Percentiles rank a stretch among this genome's conserved stretches.
These are phyloP conservation scores for Manis pentadactyla DNA, from an alignment of 2,797 vertebrate genomes.

Conservation along the genomic window DNA sequence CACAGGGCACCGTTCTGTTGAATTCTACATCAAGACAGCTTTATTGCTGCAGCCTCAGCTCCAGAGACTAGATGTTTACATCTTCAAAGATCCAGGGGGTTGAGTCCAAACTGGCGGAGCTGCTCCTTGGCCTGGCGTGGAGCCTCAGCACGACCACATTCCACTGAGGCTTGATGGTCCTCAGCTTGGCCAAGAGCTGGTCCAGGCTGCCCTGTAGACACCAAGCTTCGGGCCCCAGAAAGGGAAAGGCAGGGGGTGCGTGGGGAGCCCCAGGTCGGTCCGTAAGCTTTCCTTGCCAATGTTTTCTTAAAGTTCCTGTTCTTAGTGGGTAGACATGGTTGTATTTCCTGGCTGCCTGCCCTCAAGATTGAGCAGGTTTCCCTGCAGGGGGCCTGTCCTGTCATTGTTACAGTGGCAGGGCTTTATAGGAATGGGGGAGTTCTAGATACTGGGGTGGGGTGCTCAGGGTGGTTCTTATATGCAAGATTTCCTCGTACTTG, in stretches of 20 bases:
- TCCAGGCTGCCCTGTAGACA: slow-evolving; percentile 86
- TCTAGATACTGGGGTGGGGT: background rate
- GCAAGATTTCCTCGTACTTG: slow-evolving; percentile 87
- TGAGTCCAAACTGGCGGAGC: slow-evolving; percentile 88
- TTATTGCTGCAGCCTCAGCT: slow-evolving; percentile 40
- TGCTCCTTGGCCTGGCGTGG: slow-evolving; percentile 82
- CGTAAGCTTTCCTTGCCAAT: background rate
- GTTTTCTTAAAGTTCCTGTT: background rate
- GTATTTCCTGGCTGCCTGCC: background rate
- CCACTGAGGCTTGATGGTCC: slow-evolving; percentile 81
- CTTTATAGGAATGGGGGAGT: background rate
- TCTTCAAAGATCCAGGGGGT: slow-evolving; percentile 80
- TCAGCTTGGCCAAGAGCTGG: slow-evolving; percentile 85
- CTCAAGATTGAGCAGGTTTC: background rate
- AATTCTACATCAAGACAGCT: slow-evolving; percentile 6
- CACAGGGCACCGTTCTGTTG: background rate
- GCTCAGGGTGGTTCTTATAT: slow-evolving; percentile 82
- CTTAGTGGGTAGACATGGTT: background rate
- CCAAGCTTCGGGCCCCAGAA: background rate
- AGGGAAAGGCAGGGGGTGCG: background rate
- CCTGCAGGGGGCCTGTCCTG: background rate
- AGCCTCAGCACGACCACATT: slow-evolving; percentile 75
- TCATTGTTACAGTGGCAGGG: background rate
- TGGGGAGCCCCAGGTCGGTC: background rate
- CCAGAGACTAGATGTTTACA: background rate